These are phyloP conservation scores for Melinopterus prodromus DNA, from an alignment of 2,888 invertebrate species.

Conservation along the genomic window DNA sequence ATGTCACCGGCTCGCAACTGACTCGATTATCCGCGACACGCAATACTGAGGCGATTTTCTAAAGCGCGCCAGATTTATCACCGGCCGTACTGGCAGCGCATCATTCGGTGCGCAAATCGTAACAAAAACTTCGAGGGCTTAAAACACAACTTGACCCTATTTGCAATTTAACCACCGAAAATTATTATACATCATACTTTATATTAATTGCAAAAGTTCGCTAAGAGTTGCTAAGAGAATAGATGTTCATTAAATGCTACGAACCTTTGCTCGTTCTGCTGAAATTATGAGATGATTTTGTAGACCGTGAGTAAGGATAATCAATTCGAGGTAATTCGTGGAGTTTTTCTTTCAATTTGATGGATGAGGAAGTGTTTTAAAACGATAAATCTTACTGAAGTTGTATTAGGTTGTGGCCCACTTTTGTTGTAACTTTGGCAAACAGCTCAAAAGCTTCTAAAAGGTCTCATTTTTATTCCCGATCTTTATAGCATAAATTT, in stretches of 20 bases:
- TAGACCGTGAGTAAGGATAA: neutral
- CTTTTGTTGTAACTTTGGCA: neutral
- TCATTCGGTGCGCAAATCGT: neutral
- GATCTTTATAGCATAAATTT: no score
- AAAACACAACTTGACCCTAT: conserved; percentile 4
- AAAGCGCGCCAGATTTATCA: conserved; percentile 4
- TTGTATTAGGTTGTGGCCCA: neutral
- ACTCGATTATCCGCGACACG: conserved; percentile 4
- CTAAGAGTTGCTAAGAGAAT: neutral
- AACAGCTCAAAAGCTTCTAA: neutral
- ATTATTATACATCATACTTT: neutral
- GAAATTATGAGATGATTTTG: neutral
- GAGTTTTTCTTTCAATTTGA: neutral
- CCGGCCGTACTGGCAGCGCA: neutral
- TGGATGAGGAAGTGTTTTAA: conserved; percentile 4
- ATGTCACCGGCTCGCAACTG: neutral
- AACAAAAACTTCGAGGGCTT: neutral
- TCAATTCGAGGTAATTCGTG: neutral
- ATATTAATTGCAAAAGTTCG: neutral
- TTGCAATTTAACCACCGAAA: neutral
- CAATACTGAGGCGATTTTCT: neutral
- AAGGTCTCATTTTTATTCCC: neutral
- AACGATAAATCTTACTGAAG: neutral
- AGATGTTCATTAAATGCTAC: neutral
- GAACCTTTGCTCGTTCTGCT: neutral